phyloP scores from a whole-genome alignment of 2,797 vertebrate species.

The Eulemur albifrons region DNA sequence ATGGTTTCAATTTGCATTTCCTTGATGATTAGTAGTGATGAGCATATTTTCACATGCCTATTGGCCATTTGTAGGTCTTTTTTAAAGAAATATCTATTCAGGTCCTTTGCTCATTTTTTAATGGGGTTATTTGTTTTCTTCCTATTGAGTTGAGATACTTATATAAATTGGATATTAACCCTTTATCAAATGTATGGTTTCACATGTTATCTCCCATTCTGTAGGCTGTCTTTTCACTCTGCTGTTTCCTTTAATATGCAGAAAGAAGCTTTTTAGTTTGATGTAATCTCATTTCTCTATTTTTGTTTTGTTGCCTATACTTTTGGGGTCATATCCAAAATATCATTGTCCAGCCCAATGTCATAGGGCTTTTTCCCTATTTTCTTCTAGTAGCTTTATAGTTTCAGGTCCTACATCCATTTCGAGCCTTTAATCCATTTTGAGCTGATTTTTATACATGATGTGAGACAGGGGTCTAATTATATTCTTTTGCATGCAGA shows the following conservation, averaged over 20 bases:
- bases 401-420: not conserved
- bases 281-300: not conserved
- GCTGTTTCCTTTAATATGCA: not conserved
- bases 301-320: not conserved
- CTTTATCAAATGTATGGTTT: not conserved
- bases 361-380: not conserved
- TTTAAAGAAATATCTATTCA: not conserved
- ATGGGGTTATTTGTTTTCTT: not conserved
- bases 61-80: not conserved
- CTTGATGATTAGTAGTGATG: not conserved
- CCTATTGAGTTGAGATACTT: not conserved
- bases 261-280: not conserved
- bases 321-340: not conserved
- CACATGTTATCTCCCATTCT: not conserved
- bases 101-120: not conserved
- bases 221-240: not conserved
- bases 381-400: not conserved
- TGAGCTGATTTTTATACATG: not conserved
- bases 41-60: not conserved
- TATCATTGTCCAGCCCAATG: not conserved
- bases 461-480: not conserved
- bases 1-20: not conserved
- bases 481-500: not conserved
- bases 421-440: not conserved
- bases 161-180: not conserved